These are phyloP conservation scores for Petaurus breviceps DNA, from an alignment of 2,113 vertebrate genomes.

Conservation along the genomic window DNA sequence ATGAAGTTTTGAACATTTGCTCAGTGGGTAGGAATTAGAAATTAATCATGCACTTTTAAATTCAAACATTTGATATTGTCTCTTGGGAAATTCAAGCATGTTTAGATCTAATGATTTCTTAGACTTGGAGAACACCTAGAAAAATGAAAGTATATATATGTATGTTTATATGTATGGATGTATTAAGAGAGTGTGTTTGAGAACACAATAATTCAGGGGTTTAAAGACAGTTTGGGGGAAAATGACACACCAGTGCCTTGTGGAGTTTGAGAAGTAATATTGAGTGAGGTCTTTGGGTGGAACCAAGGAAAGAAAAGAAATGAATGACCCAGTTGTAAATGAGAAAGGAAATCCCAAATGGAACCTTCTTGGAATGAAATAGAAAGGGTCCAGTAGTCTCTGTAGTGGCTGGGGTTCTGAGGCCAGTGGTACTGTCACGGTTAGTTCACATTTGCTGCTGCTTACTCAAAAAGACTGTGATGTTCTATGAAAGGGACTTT, in stretches of 20 bases:
- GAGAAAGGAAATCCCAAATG: constrained; percentile 8
- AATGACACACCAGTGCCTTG: not conserved
- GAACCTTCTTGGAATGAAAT: constrained; percentile 38
- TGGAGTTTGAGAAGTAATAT: not conserved
- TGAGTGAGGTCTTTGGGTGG: constrained; percentile 27
- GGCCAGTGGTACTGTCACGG: too few relatives aligned
- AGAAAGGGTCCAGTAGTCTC: constrained; percentile 9
- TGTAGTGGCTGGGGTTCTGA: not conserved
- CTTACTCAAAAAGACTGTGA: too few relatives aligned
- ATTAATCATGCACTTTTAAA: constrained; percentile 22
- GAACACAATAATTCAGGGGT: not conserved
- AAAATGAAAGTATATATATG: too few relatives aligned
- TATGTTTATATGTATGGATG: too few relatives aligned
- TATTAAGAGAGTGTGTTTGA: not conserved
- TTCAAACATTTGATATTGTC: constrained; percentile 10
- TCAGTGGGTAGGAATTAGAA: constrained; percentile 26
- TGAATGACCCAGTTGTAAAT: constrained; percentile 10
- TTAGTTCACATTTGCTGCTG: too few relatives aligned
- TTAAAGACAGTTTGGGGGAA: not conserved
- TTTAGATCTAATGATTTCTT: constrained; percentile 21
- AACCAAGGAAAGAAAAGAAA: constrained; percentile 29
- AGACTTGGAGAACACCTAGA: not conserved
- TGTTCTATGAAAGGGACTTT: too few relatives aligned
- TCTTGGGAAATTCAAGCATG: constrained; percentile 36
- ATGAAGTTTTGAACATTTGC: not conserved